phyloP scores from a whole-genome alignment of 2,888 invertebrate genomes.

The Cecidostiba fungosa region DNA sequence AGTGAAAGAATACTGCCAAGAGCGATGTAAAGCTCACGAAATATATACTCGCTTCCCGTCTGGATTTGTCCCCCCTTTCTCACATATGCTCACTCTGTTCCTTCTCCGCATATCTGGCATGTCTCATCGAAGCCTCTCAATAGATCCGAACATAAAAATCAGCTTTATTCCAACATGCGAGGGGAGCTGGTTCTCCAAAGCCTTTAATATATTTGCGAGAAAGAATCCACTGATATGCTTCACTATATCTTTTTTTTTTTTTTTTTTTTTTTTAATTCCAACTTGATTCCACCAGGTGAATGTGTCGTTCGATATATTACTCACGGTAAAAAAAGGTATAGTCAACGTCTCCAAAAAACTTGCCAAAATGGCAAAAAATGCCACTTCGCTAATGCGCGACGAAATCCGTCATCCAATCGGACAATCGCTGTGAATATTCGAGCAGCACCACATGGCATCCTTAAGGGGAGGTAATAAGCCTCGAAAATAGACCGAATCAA shows the following conservation, averaged over 20 bases:
- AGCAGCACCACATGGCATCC: background rate
- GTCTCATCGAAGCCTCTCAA: slow-evolving; percentile 73
- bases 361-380: background rate
- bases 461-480: background rate
- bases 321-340: no score
- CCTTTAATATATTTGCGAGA: slow-evolving; percentile 66
- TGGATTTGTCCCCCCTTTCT: slow-evolving; percentile 70
- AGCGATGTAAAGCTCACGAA: slow-evolving; percentile 51
- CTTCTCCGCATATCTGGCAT: slow-evolving; percentile 71
- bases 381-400: background rate
- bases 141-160: slow-evolving; percentile 77
- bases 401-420: background rate
- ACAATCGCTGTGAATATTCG: background rate
- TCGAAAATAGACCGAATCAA: slow-evolving; percentile 28
- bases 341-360: background rate
- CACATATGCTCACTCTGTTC: slow-evolving; percentile 65
- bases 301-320: no score
- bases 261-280: background rate
- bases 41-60: slow-evolving; percentile 50
- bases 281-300: no score
- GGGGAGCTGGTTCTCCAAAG: slow-evolving; percentile 64
- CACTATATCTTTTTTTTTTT: slow-evolving; percentile 25
- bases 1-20: slow-evolving; percentile 5
- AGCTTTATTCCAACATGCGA: slow-evolving; percentile 71
- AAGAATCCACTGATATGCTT: slow-evolving; percentile 54